Percentiles rank a stretch among this genome's conserved stretches.
These are phyloP conservation scores for Cardinalis cardinalis DNA, from an alignment of 2,113 vertebrate genomes.

Conservation along the genomic window DNA sequence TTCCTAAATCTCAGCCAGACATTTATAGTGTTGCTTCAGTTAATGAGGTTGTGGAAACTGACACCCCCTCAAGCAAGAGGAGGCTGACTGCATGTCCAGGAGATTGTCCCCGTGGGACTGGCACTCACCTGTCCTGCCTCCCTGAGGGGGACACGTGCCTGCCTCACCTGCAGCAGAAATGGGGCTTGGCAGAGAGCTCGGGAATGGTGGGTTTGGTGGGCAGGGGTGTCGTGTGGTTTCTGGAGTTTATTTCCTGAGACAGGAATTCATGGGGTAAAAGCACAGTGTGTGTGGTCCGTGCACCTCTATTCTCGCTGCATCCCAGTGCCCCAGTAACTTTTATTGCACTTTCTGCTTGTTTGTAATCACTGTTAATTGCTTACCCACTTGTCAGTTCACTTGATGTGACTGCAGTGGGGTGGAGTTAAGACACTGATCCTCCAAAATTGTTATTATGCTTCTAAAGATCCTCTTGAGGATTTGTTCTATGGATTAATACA, in stretches of 20 bases:
- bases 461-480: background rate
- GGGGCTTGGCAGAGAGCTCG: too few species aligned
- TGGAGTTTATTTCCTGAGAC: background rate
- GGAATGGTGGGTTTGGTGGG: background rate
- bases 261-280: background rate
- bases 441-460: background rate
- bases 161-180: background rate
- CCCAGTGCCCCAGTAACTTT: background rate
- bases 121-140: background rate
- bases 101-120: fast-evolving
- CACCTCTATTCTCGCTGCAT: background rate
- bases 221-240: fast-evolving
- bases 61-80: fast-evolving
- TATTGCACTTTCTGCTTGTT: background rate
- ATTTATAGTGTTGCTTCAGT: background rate
- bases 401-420: background rate
- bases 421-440: background rate
- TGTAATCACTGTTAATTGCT: background rate
- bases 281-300: background rate
- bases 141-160: fast-evolving
- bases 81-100: background rate
- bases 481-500: background rate
- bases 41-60: background rate
- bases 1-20: background rate
- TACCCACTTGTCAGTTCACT: background rate